phyloP scores from a whole-genome alignment of 53 echinoderm and acorn worm genomes.

The Arbacia lixula region DNA sequence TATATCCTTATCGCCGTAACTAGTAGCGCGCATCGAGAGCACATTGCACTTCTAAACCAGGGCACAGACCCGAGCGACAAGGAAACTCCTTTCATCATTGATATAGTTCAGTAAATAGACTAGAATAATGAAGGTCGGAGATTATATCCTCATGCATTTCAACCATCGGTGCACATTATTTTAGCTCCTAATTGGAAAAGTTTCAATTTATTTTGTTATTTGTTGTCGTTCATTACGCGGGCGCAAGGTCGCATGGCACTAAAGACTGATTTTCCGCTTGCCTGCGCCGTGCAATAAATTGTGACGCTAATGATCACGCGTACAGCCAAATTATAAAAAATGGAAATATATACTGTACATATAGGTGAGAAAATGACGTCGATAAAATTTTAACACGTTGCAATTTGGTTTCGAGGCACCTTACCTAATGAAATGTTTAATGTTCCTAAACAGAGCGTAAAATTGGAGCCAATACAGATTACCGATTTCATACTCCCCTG shows the following conservation, averaged over 20 bases:
- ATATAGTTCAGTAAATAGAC: conserved; percentile 22
- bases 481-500: not conserved
- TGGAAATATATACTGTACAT: not conserved
- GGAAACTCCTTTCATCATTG: not conserved
- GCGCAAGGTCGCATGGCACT: conserved; percentile 5
- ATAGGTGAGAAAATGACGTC: not conserved
- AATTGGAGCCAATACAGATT: conserved; percentile 11
- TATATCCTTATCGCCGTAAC: too few species aligned
- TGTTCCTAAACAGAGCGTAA: conserved; percentile 17
- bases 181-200: not conserved
- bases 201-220: conserved; percentile 7
- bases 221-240: too few species aligned
- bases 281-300: too few species aligned
- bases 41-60: not conserved
- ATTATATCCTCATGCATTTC: conserved; percentile 11
- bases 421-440: conserved; percentile 27
- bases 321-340: conserved; percentile 7
- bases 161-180: not conserved
- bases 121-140: conserved; percentile 20
- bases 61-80: not conserved
- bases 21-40: too few species aligned
- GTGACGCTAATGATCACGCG: not conserved
- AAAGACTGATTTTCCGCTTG: conserved; percentile 16
- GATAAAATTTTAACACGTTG: conserved; percentile 21
- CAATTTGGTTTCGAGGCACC: conserved; percentile 5